Evolutionary conservation across 2,888 invertebrate species (phyloP), one percentile per base, ranked within the genome.

Genomic region (Xanthia togata): DNA sequence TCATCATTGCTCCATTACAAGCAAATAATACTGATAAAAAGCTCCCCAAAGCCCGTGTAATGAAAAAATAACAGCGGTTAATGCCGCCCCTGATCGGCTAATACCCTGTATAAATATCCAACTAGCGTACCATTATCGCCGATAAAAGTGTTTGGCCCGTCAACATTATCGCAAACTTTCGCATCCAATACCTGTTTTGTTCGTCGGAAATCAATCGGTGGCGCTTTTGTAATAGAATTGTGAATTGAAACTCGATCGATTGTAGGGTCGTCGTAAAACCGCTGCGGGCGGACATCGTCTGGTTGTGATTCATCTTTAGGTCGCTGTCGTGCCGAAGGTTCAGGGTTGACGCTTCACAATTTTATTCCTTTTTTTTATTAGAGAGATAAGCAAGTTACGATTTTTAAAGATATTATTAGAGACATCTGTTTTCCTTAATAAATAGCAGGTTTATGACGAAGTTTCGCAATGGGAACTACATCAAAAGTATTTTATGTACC

Each of bases 171-270:
- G 86, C 90, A 89, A 87, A 90, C 89, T 91, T 90, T 88, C 84
- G 85, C 85, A 87, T 87, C 85, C 89, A 89, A 88, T 90, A 86
- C 87, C 82, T 83, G 84, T 79, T 86, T 82, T 86, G 79, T 88
- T 89, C 84, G 82, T 85, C 83, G 82, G 84, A 89, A 91, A 90
- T 86, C 88, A 87, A 85, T 90, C 85, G 85, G 87, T 83, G 78
- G 80, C 62, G 76, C 84, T 84, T 81, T 79, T 82, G 90, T 91
- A 90, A 93, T 92, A 93, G 92, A 92, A 92, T 93, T 91, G 92
- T 88, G 90, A 90, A 93, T 93, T 93, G 93, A 92, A 93, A 91
- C 87, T 89, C 91, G 89, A 91, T 91, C 88, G 90, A 88, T 89
- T 83, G 84, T 72, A 80, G 88, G 85, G 87, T 79, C 85, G 85